These are phyloP conservation scores for Tachysurus vachellii DNA, from an alignment of 2,113 vertebrate species.

Conservation along the genomic window DNA sequence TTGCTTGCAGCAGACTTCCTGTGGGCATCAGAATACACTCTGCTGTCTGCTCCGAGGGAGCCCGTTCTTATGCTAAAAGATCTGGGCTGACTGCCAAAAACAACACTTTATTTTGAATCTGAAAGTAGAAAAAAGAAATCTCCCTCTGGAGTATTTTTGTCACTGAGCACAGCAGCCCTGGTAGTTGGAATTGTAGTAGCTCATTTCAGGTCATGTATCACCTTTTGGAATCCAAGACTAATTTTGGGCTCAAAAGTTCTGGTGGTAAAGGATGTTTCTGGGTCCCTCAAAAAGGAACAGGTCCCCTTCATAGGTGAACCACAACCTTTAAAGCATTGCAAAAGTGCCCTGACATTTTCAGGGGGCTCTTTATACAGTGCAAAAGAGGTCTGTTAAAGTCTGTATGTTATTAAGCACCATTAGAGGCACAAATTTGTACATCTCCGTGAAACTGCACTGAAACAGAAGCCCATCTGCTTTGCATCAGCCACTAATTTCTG, in stretches of 20 bases:
- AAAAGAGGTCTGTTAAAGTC: conserved; percentile 42
- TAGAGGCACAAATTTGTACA: conserved; percentile 37
- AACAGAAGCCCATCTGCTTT: conserved; percentile 55
- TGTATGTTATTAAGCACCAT: conserved; percentile 52
- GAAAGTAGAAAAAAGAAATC: conserved; percentile 50
- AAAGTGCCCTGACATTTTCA: conserved; percentile 6
- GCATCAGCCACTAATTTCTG: conserved; percentile 50
- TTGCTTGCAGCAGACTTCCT: conserved; percentile 65
- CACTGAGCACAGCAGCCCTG: conserved; percentile 38
- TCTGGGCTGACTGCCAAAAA: conserved; percentile 65
- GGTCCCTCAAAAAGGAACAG: not conserved
- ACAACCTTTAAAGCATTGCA: conserved; percentile 20
- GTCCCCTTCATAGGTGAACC: conserved; percentile 24
- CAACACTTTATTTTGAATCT: conserved; percentile 63
- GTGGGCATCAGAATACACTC: conserved; percentile 59
- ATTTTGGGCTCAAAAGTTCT: conserved; percentile 61
- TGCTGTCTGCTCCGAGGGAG: conserved; percentile 54
- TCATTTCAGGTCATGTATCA: conserved; percentile 64
- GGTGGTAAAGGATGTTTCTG: conserved; percentile 28
- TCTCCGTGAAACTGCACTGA: conserved; percentile 25
- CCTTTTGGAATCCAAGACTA: conserved; percentile 56
- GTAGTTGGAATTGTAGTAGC: conserved; percentile 69
- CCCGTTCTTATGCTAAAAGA: conserved; percentile 63
- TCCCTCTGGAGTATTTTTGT: conserved; percentile 34
- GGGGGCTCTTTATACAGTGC: conserved; percentile 16